These are phyloP conservation scores for Danionella cerebrum DNA, from an alignment of 2,113 vertebrate species.

Conservation along the genomic window DNA sequence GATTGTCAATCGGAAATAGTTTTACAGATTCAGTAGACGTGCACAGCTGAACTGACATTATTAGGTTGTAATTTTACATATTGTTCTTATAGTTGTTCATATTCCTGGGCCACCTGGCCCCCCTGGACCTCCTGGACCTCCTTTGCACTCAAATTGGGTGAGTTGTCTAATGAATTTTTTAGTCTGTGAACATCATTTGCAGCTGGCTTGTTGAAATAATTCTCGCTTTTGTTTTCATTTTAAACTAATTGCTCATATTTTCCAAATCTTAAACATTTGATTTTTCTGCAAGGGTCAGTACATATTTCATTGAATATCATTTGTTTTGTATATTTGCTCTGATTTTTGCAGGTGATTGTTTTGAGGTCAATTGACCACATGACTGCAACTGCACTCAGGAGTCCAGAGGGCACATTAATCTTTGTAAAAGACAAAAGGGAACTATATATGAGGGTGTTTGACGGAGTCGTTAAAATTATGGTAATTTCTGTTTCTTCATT, in stretches of 20 bases:
- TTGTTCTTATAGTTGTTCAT: constrained; percentile 61
- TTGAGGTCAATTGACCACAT: constrained; percentile 74
- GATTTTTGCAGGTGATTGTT: constrained; percentile 63
- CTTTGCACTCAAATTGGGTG: constrained; percentile 70
- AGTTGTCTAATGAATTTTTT: constrained; percentile 40
- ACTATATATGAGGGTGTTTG: constrained; percentile 74
- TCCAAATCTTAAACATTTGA: no score
- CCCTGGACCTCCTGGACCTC: constrained; percentile 75
- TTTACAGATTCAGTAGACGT: no score
- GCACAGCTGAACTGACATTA: not conserved
- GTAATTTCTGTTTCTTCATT: constrained; percentile 46
- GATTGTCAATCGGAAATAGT: no score
- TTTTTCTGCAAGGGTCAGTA: no score
- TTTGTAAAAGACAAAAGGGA: constrained; percentile 75
- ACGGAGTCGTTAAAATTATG: constrained; percentile 78
- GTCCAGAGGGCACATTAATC: constrained; percentile 77
- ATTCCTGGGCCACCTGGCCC: constrained; percentile 84
- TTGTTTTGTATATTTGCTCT: not conserved
- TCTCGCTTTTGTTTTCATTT: no score
- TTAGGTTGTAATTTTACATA: constrained; percentile 22
- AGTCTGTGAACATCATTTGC: no score
- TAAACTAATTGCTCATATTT: no score
- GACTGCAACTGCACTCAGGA: constrained; percentile 56
- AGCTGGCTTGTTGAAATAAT: no score
- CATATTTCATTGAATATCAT: no score